phyloP scores from a whole-genome alignment of 2,113 vertebrate genomes.

The Callaeas wilsoni region DNA sequence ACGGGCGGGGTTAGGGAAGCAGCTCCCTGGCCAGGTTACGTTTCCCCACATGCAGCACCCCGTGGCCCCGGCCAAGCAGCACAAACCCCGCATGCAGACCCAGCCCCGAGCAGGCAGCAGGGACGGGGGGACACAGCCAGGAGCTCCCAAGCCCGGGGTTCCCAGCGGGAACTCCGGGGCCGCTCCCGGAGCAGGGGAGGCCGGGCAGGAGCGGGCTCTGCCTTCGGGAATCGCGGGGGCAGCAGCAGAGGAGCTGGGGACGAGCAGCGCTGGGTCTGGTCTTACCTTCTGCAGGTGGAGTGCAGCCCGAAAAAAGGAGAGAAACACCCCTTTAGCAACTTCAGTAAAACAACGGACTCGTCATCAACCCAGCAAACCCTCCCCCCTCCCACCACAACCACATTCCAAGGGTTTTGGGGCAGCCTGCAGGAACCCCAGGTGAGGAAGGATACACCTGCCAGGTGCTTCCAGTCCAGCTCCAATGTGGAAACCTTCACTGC shows the following conservation, averaged over 20 bases:
- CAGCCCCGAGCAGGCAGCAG: background rate
- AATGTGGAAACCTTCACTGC: accelerated
- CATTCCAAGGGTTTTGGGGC: accelerated
- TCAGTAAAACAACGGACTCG: slow-evolving; percentile 25
- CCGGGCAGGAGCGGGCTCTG: too few species aligned
- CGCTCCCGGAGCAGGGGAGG: background rate
- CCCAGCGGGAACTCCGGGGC: background rate
- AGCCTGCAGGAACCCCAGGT: background rate
- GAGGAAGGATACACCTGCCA: accelerated
- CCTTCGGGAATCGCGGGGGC: too few species aligned
- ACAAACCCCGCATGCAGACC: background rate
- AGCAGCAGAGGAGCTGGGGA: slow-evolving; percentile 21
- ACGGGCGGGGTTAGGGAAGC: background rate
- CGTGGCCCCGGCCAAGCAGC: background rate
- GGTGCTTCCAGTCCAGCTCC: background rate
- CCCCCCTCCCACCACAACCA: background rate
- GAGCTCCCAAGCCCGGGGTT: background rate
- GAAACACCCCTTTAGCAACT: slow-evolving; percentile 66
- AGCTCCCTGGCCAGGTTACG: accelerated
- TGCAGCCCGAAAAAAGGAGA: slow-evolving; percentile 69
- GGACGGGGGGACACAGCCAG: background rate
- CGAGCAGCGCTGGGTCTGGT: slow-evolving; percentile 62
- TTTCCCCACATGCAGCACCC: background rate
- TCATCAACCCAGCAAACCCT: background rate
- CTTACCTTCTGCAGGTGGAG: slow-evolving; percentile 81